Evolutionary conservation across 2,888 invertebrate species (phyloP).

Genomic region (Andrena praecox): DNA sequence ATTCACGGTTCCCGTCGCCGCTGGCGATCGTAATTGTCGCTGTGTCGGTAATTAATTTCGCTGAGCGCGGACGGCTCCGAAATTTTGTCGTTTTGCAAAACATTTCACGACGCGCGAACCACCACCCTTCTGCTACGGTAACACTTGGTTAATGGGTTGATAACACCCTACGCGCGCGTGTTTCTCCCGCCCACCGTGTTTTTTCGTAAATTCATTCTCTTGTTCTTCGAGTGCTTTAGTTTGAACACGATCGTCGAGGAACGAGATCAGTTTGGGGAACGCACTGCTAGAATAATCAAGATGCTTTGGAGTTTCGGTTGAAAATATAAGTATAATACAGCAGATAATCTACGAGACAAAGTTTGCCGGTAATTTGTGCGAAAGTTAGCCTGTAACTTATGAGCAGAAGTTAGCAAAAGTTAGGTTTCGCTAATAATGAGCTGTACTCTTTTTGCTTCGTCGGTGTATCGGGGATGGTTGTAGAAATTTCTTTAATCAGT

Average conservation of each 20-base stretch:
- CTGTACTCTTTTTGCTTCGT: neutral
- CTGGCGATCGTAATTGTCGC: conserved; percentile 30
- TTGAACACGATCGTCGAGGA: neutral
- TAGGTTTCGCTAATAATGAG: neutral
- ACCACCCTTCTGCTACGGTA: conserved; percentile 17
- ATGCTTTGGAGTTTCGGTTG: neutral
- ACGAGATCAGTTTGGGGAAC: too few relatives aligned
- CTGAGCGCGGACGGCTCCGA: neutral
- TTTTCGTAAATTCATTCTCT: conserved; percentile 2
- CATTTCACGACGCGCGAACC: conserved; percentile 19
- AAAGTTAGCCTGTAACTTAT: neutral
- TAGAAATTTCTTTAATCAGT: conserved; percentile 2
- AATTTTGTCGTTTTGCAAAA: conserved; percentile 35
- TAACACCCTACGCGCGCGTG: neutral
- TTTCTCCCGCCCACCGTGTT: too few relatives aligned
- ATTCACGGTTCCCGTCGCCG: conserved; percentile 10
- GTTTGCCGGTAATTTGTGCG: neutral
- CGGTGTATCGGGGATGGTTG: neutral
- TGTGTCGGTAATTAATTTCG: conserved; percentile 40
- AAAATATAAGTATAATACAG: neutral
- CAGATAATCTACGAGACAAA: neutral
- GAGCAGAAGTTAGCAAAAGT: neutral
- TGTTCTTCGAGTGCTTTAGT: neutral
- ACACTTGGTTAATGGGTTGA: neutral
- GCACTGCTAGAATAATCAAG: neutral